Conservation (phyloP, 2,113 vertebrate genomes). For the Microcebus lehilahytsara region DNA sequence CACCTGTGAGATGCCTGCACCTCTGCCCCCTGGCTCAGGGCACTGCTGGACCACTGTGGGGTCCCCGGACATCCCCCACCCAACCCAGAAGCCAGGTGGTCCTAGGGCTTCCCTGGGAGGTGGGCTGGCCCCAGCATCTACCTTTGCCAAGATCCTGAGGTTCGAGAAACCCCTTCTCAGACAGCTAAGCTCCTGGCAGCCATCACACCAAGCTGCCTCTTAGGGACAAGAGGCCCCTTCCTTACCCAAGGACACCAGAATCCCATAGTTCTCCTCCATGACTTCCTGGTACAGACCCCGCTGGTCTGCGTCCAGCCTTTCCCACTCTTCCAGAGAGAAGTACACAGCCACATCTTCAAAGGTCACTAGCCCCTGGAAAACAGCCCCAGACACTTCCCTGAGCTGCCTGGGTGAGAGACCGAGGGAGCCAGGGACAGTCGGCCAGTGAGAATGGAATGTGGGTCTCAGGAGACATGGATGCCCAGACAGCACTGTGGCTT, state of each 20-base stretch:
- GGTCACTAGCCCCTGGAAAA: conserved; percentile 72
- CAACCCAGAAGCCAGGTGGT: neutral
- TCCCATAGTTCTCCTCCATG: conserved; percentile 77
- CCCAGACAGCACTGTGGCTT: neutral
- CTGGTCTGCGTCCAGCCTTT: conserved; percentile 50
- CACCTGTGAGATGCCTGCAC: too few relatives aligned
- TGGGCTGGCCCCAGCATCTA: neutral
- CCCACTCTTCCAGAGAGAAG: conserved; percentile 76
- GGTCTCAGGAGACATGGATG: neutral
- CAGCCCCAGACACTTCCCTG: neutral
- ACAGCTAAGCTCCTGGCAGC: neutral
- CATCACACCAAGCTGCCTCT: too few relatives aligned
- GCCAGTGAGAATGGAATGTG: neutral
- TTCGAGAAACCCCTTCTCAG: neutral
- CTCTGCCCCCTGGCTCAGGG: neutral
- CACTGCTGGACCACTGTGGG: rapidly evolving
- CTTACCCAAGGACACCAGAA: conserved; percentile 76
- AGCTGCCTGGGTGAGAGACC: neutral
- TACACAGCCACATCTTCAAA: conserved; percentile 78
- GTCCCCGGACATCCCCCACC: rapidly evolving
- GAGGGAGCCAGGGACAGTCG: neutral
- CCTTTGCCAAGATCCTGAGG: neutral
- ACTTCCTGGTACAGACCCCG: conserved; percentile 69
- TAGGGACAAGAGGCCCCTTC: neutral
- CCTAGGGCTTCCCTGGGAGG: too few relatives aligned